Evolutionary conservation across 2,888 invertebrate species (phyloP).

Genomic region (Acleris sparsana): DNA sequence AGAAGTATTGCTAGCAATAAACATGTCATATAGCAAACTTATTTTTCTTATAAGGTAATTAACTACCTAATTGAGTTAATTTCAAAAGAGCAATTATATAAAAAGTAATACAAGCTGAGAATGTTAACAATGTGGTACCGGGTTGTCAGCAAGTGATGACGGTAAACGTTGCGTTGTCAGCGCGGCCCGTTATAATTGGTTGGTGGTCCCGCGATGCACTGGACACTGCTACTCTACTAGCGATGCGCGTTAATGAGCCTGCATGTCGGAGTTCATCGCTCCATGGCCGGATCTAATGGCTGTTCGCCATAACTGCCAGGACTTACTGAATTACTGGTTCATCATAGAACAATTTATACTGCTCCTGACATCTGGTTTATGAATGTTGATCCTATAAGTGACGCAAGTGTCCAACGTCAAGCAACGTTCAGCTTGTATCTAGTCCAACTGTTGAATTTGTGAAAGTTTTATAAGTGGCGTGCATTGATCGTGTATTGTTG

Average conservation of each 20-base stretch:
- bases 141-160: slow-evolving; percentile 35
- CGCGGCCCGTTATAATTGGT: slow-evolving; percentile 54
- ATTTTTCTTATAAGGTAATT: not conserved
- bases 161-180: slow-evolving; percentile 41
- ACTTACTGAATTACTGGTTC: slow-evolving; percentile 41
- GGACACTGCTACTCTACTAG: slow-evolving; percentile 50
- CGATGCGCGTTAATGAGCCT: slow-evolving; percentile 67
- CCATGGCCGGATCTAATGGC: slow-evolving; percentile 52
- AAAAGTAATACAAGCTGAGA: slow-evolving; percentile 1
- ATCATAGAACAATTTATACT: slow-evolving; percentile 23
- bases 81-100: not conserved
- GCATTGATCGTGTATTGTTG: slow-evolving; percentile 30
- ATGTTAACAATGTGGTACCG: slow-evolving; percentile 2
- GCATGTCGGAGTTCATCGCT: slow-evolving; percentile 61
- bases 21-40: not conserved
- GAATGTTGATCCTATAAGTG: too few relatives aligned
- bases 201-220: slow-evolving; percentile 28
- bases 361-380: too few relatives aligned
- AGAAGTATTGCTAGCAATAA: slow-evolving; percentile 52
- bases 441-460: not conserved
- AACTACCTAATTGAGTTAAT: not conserved
- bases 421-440: too few relatives aligned
- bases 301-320: slow-evolving; percentile 41
- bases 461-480: slow-evolving; percentile 15
- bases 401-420: too few relatives aligned